A percentile compares a stretch with the other conserved stretches of the same genome.
Evolutionary conservation across 2,113 vertebrate genomes (phyloP).

Genomic region (Melanostigma gelatinosum): DNA sequence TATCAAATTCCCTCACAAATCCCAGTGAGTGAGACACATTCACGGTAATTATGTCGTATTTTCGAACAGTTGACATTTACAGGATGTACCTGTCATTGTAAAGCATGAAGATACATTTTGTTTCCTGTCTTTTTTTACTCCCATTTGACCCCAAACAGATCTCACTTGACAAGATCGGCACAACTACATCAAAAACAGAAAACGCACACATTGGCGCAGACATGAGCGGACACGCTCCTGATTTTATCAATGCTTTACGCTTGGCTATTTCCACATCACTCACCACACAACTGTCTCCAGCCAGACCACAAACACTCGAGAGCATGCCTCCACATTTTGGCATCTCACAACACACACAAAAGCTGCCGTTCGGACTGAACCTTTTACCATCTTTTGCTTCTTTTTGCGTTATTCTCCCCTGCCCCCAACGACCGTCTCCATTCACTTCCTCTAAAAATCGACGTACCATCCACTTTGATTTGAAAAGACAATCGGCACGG

Average conservation of each 20-base stretch:
- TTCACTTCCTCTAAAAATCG: conserved; percentile 44
- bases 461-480: conserved; percentile 35
- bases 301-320: conserved; percentile 9
- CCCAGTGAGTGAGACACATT: background rate
- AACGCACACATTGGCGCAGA: background rate
- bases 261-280: conserved; percentile 35
- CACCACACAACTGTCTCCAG: conserved; percentile 27
- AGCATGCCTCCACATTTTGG: conserved; percentile 23
- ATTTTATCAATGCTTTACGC: conserved; percentile 35
- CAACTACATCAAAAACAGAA: conserved; percentile 10
- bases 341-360: background rate
- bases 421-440: conserved; percentile 21
- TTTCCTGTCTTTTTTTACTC: conserved; percentile 5
- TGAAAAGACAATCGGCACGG: conserved; percentile 38
- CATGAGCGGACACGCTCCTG: background rate
- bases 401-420: background rate
- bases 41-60: background rate
- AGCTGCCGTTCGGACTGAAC: background rate
- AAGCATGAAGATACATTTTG: background rate
- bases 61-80: background rate
- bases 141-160: conserved; percentile 29
- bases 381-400: background rate
- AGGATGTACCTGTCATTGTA: background rate
- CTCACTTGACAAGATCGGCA: conserved; percentile 6
- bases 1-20: background rate